Evolutionary conservation across 2,797 vertebrate species (phyloP).

Genomic region (Leucoraja ocellata): DNA sequence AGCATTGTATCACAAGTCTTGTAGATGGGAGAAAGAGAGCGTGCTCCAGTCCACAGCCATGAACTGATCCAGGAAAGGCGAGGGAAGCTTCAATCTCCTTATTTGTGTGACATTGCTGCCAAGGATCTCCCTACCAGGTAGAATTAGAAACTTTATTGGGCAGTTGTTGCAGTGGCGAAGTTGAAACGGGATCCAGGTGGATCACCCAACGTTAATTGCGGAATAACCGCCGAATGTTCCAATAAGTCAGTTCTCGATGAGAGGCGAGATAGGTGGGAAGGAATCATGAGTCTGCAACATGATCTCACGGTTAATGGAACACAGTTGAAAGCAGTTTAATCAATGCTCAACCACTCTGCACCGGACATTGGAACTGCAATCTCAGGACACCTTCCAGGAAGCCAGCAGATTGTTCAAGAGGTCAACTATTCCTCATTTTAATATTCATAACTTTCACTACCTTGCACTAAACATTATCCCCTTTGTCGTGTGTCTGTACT

Average conservation of each 20-base stretch:
- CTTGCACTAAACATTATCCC: no score
- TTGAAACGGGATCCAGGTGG: conserved; percentile 15
- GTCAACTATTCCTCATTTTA: neutral
- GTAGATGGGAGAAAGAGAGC: neutral
- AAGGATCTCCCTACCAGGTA: neutral
- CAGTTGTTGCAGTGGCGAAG: neutral
- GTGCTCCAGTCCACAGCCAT: neutral
- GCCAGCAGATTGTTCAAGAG: neutral
- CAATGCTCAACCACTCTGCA: conserved; percentile 11
- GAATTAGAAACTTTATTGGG: neutral
- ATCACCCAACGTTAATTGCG: neutral
- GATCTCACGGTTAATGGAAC: neutral
- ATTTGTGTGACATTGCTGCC: neutral
- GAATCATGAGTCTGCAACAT: neutral
- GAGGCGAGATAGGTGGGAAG: conserved; percentile 1
- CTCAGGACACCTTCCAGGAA: neutral
- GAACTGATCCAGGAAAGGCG: neutral
- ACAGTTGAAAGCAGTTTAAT: conserved; percentile 28
- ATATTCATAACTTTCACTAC: neutral
- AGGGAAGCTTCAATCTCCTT: neutral
- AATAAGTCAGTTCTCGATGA: neutral
- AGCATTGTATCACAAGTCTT: no score
- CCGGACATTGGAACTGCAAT: neutral
- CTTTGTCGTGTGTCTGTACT: no score
- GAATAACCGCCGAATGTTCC: neutral